Conservation (phyloP, 2,113 vertebrate species). For the Scomber japonicus region DNA sequence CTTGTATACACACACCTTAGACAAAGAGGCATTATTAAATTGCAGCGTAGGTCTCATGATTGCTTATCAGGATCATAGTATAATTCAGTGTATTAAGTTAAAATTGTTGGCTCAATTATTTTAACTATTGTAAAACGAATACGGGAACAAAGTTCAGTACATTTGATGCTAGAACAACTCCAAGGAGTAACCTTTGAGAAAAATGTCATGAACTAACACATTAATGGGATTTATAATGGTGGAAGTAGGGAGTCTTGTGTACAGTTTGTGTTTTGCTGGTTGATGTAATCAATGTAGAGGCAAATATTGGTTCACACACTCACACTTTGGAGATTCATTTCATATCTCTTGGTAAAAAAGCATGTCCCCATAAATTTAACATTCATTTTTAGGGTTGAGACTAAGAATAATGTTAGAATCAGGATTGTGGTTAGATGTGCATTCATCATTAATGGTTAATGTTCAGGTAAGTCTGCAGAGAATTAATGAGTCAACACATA, state of each 20-base stretch:
- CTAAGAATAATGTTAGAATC: too few relatives aligned
- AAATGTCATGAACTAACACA: not conserved
- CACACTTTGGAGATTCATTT: too few relatives aligned
- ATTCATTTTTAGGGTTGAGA: too few relatives aligned
- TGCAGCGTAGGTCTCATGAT: constrained; percentile 5
- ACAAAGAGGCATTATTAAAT: constrained; percentile 58
- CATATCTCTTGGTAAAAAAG: too few relatives aligned
- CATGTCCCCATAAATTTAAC: too few relatives aligned
- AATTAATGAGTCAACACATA: too few relatives aligned
- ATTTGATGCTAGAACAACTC: not conserved
- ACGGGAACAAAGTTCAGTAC: not conserved
- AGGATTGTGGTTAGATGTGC: too few relatives aligned
- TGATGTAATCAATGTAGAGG: not conserved
- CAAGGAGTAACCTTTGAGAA: not conserved
- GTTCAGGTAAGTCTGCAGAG: too few relatives aligned
- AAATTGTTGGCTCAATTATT: constrained; percentile 21
- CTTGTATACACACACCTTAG: constrained; percentile 24
- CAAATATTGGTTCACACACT: too few relatives aligned
- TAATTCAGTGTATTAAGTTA: constrained; percentile 51
- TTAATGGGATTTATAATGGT: accelerated
- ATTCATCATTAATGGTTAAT: too few relatives aligned
- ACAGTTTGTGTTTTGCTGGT: not conserved
- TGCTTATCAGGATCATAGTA: constrained; percentile 41
- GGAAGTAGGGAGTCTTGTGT: not conserved
- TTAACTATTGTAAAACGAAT: not conserved